A percentile compares a stretch with the other conserved stretches of the same genome.
Evolutionary conservation across 2,888 invertebrate genomes (phyloP).

Genomic region (Taenaris catops): DNA sequence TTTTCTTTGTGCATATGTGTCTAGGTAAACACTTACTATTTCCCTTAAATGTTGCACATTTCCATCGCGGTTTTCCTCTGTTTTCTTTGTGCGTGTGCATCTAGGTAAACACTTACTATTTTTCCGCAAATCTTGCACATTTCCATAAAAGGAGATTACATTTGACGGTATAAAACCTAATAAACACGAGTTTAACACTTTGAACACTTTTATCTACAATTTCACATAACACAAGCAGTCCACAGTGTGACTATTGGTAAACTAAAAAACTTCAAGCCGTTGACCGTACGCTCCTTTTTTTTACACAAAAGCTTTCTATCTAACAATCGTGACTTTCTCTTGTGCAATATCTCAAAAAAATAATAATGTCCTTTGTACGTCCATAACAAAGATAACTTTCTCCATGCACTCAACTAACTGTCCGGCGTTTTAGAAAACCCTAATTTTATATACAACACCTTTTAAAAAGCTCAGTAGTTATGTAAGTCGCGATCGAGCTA

Average conservation of each 20-base stretch:
- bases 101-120: too few species aligned
- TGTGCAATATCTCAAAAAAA: conserved; percentile 58
- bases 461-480: conserved; percentile 43
- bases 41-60: too few species aligned
- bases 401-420: conserved; percentile 48
- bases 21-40: too few species aligned
- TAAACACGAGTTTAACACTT: too few species aligned
- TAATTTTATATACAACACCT: conserved; percentile 32
- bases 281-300: conserved; percentile 48
- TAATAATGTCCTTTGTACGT: conserved; percentile 45
- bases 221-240: conserved; percentile 52
- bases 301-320: conserved; percentile 58
- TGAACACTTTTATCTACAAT: conserved; percentile 1
- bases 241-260: conserved; percentile 47
- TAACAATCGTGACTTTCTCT: conserved; percentile 65
- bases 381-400: conserved; percentile 58
- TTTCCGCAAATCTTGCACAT: too few species aligned
- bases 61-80: background rate
- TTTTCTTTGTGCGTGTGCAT: background rate
- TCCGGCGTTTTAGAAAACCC: conserved; percentile 31
- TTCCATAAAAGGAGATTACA: too few species aligned
- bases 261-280: conserved; percentile 64
- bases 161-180: too few species aligned
- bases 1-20: too few species aligned
- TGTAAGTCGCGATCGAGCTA: conserved; percentile 58